Evolutionary conservation across 2,888 invertebrate genomes (phyloP), one percentile per base, ranked within the genome.

Genomic region (Chrysomela aeneicollis): DNA sequence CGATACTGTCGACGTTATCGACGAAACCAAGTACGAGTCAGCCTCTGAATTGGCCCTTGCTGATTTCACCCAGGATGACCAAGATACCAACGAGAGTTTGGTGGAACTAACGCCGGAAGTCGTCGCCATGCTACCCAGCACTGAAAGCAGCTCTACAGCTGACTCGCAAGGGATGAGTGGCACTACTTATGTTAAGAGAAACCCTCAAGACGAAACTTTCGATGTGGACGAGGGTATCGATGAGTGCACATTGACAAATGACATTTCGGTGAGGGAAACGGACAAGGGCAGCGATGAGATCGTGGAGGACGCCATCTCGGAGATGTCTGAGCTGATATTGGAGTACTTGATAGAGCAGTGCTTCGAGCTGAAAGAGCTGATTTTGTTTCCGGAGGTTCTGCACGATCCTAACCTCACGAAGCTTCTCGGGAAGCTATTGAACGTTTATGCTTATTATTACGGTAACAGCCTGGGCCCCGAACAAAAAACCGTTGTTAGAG

Each of bases 351-450:
- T 74, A 6, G 71, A 79, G 42, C 79, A 81, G 61, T 78, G 79
- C 54, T 77, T 78, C 59, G 79, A 81, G 69, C 59, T 76, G 15
- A 76, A 71, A 26, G 81, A 81, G 55, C 57, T 79, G 10, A 67
- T 81, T n/a, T 53, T 81, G 21, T 81, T 82, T 64, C 81, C 82
- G 0, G 82, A 82, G 72, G 60, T 81, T 4, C 42, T 73, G 6
- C 71, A 77, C 52, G 81, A 82, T 71, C 65, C 69, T 4, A 77
- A 77, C 61, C 66, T 78, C 1, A 49, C 61, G 12, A 80, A 80
- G 68, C 70, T 82, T 15, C 68, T 80, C 10, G 50, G 46, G 2
- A 70, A 74, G 52, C 67, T 82, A 22, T 70, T 71, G 47, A 54
- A 65, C 4, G 49, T 76, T 2, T 82, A 79, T 62, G 49, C 67